Evolutionary conservation across 2,888 invertebrate species (phyloP).

Genomic region (Platerodrilus igneus): DNA sequence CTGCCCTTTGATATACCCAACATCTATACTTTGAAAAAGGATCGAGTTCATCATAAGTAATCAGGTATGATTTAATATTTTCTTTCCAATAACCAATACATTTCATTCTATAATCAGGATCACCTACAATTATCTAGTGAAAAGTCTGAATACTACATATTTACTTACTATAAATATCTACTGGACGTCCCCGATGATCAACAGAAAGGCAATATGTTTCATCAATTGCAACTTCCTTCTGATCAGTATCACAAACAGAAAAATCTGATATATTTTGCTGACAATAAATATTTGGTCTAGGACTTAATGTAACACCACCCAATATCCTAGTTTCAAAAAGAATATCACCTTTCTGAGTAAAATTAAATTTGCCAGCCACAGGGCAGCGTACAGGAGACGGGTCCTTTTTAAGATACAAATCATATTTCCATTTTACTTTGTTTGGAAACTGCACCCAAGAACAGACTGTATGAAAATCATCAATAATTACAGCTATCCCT

Average conservation of each 20-base stretch:
- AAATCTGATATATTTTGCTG: slow-evolving; percentile 92
- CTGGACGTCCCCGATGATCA: slow-evolving; percentile 89
- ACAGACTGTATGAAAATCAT: slow-evolving; percentile 88
- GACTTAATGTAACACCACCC: slow-evolving; percentile 91
- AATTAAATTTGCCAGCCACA: slow-evolving; percentile 93
- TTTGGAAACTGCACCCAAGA: slow-evolving; percentile 92
- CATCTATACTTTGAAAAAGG: slow-evolving; percentile 93
- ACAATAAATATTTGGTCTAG: slow-evolving; percentile 88
- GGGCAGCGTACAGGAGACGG: slow-evolving; percentile 92
- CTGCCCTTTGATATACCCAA: slow-evolving; percentile 96
- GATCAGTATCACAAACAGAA: slow-evolving; percentile 92
- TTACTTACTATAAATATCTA: slow-evolving; percentile 81
- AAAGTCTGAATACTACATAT: slow-evolving; percentile 3
- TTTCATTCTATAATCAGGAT: slow-evolving; percentile 93
- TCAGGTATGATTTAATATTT: slow-evolving; percentile 91
- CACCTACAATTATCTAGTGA: slow-evolving; percentile 51
- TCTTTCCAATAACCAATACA: slow-evolving; percentile 99
- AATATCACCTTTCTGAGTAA: slow-evolving; percentile 86
- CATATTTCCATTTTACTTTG: slow-evolving; percentile 80
- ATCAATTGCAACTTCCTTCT: slow-evolving; percentile 90
- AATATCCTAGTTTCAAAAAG: slow-evolving; percentile 85
- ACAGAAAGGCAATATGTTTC: slow-evolving; percentile 96
- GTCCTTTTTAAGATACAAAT: slow-evolving; percentile 77
- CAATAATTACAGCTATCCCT: slow-evolving; percentile 83
- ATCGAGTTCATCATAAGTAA: slow-evolving; percentile 94